A percentile compares a stretch with the other conserved stretches of the same genome.
These are phyloP conservation scores for Callospermophilus lateralis DNA, from an alignment of 2,113 vertebrate genomes.

Conservation along the genomic window DNA sequence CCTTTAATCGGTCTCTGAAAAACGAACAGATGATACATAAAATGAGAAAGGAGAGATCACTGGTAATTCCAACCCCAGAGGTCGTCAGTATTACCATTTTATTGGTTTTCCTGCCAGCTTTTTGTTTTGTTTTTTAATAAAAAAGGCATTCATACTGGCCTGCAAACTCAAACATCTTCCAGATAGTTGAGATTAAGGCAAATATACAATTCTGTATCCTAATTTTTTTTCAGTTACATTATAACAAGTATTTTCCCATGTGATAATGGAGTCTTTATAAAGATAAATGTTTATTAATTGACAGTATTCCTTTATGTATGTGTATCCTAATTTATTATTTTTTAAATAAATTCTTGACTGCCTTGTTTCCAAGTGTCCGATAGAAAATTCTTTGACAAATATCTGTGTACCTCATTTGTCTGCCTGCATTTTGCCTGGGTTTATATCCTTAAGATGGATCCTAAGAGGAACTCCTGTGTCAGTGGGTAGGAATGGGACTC, in stretches of 20 bases:
- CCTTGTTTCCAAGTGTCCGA: neutral
- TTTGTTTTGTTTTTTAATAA: neutral
- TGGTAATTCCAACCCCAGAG: neutral
- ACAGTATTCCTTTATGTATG: neutral
- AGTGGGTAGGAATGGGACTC: too few species aligned
- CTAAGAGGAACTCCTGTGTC: neutral
- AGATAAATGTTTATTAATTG: neutral
- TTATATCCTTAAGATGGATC: neutral
- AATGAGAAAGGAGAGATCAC: neutral
- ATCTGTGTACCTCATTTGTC: neutral
- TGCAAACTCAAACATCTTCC: neutral
- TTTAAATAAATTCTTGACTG: neutral
- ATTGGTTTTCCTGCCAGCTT: neutral
- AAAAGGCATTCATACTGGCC: neutral
- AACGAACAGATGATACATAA: neutral
- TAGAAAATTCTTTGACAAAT: neutral
- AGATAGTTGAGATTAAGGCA: constrained; percentile 21
- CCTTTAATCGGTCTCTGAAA: neutral
- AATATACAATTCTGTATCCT: neutral
- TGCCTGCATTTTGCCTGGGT: neutral
- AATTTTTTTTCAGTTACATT: neutral
- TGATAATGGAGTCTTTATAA: constrained; percentile 13
- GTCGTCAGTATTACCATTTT: neutral
- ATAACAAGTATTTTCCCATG: neutral
- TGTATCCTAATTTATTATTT: neutral